Base-by-base conservation (phyloP, 2,888 invertebrate species). In the Cataglyphis albicans region DNA sequence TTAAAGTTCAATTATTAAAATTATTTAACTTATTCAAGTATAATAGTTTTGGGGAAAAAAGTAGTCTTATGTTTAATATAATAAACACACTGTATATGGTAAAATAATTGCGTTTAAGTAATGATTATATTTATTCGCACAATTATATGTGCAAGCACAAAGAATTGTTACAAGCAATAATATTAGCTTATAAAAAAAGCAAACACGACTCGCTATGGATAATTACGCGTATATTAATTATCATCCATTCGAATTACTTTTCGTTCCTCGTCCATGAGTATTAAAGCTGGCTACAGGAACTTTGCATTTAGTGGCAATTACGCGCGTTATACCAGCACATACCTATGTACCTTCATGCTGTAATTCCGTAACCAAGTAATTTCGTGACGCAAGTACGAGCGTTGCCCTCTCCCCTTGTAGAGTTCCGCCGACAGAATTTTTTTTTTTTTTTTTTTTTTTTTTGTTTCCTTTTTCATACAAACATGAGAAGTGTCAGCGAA, bases 401-500 rank as follows among this genome's bases (percentile, higher is more conserved):
- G 38, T 67, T 25, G 48, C 75, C 7, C 25, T 68, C 44, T 41
- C 78, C 70, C 70, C 18, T 59, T 29, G 32, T 41, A 32, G 21
- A 32, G 32, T 70, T 70, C 32, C 32, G 29, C n/a, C 68, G 57
- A 21, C 25, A 59, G n/a, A 21, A 21, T 32, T 74, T n/a, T 55
- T 12, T 44, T 25, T 59, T 55, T 38, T 12, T 32, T 32, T 74
- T n/a, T 55, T 12, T 44, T 25, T 59, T 61, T 64, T 55, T 38
- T 12, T 32, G 18, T 44, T 38, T 21, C 44, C 61, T 44, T 78
- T 59, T 41, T 57, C 41, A 32, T 10, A 21, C 59, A 70, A 78
- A 78, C 78, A 78, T 78, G 72, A 78, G 18, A 72, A 72, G 59
- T 72, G 72, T 78, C 78, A 78, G 72, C 72, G 59, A 32, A 72